Conservation (phyloP, 2,797 vertebrate species). For the Cryptoprocta ferox region DNA sequence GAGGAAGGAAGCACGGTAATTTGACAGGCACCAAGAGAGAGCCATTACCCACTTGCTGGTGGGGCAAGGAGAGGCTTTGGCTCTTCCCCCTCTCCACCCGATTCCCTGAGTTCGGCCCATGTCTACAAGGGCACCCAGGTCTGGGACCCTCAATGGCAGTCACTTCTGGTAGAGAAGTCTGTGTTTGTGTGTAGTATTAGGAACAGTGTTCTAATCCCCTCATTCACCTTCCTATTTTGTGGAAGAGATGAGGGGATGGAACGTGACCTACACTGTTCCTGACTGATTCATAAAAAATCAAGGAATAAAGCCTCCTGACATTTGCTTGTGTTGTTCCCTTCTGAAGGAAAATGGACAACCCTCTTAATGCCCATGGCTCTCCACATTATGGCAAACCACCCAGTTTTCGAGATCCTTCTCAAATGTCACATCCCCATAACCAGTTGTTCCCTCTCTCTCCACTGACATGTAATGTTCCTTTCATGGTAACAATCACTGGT, state of each 20-base stretch:
- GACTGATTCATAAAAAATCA: background rate
- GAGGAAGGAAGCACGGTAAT: constrained; percentile 35
- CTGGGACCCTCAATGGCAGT: background rate
- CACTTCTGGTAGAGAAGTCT: background rate
- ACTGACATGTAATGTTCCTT: background rate
- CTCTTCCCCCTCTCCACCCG: background rate
- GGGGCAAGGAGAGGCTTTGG: background rate
- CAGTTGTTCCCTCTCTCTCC: background rate
- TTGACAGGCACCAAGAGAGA: background rate
- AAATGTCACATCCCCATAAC: background rate
- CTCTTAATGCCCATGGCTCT: background rate
- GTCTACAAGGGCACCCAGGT: no score
- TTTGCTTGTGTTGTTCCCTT: background rate
- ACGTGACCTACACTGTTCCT: accelerated
- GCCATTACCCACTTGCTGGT: background rate
- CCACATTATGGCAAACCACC: background rate
- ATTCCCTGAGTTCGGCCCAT: background rate
- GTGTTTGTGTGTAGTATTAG: background rate
- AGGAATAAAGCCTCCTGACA: background rate
- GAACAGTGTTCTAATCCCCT: background rate
- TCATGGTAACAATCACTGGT: background rate
- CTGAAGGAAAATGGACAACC: background rate
- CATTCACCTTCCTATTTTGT: background rate
- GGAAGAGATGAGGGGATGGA: background rate
- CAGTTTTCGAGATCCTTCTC: background rate